Conservation (phyloP, 53 echinoderm and acorn worm genomes). For the Patiria pectinifera region DNA sequence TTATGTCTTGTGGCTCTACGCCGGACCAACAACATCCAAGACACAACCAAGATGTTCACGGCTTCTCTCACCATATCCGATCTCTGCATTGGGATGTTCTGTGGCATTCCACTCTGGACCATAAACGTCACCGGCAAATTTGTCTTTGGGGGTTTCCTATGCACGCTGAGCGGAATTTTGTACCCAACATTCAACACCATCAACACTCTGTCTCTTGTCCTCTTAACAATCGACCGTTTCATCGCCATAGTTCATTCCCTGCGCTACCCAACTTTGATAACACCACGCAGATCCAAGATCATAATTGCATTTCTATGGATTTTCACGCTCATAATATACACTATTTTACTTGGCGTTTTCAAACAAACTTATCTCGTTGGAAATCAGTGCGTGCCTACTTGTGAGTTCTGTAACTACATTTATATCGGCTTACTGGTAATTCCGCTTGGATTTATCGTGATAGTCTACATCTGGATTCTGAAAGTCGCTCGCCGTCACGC, state of each 20-base stretch:
- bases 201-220: constrained; percentile 10
- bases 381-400: neutral
- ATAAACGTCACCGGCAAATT: neutral
- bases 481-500: constrained; percentile 5
- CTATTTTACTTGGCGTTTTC: neutral
- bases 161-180: neutral
- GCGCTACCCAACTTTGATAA: constrained; percentile 23
- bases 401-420: constrained; percentile 5
- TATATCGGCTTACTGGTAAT: neutral
- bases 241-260: constrained; percentile 11
- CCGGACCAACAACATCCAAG: neutral
- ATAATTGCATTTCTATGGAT: neutral
- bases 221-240: constrained; percentile 27
- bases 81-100: constrained; percentile 23
- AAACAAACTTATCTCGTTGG: neutral
- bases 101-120: neutral
- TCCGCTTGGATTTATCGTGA: neutral
- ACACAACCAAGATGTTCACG: constrained; percentile 18
- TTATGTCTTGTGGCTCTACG: neutral
- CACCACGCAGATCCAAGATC: neutral
- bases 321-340: neutral
- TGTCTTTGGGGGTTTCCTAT: constrained; percentile 1
- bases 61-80: constrained; percentile 20
- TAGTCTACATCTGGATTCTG: neutral
- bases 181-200: constrained; percentile 3